Percentiles rank a stretch among this genome's conserved stretches.
Conservation (phyloP, 2,888 invertebrate species). For the Nudaria mundana region DNA sequence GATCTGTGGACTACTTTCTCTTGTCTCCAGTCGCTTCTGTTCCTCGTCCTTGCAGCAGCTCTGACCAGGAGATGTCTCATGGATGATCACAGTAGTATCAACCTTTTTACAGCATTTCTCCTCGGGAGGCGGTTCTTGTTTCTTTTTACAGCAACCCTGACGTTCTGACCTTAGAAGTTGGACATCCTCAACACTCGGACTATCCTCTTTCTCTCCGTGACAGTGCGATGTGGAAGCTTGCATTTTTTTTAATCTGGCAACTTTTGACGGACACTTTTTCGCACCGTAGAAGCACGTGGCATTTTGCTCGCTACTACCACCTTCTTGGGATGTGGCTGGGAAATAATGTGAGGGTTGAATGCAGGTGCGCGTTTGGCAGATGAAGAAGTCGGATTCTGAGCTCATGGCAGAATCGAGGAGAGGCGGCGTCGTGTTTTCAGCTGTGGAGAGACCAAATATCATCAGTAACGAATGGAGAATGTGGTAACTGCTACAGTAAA, state of each 20-base stretch:
- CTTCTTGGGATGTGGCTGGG: slow-evolving; percentile 51
- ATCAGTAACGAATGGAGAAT: no score
- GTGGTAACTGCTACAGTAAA: no score
- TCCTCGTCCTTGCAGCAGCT: slow-evolving; percentile 35
- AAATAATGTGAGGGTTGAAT: slow-evolving; percentile 73
- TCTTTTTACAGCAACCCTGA: slow-evolving; percentile 59
- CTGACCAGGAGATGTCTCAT: slow-evolving; percentile 23
- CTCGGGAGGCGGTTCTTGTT: slow-evolving; percentile 49
- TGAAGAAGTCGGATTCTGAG: slow-evolving; percentile 64
- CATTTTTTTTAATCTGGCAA: slow-evolving; percentile 53
- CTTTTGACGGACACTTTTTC: slow-evolving; percentile 63
- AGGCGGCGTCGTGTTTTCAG: slow-evolving; percentile 69
- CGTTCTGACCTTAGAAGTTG: slow-evolving; percentile 55
- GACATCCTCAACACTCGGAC: slow-evolving; percentile 61
- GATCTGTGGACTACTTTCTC: slow-evolving; percentile 65
- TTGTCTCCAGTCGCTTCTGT: slow-evolving; percentile 26
- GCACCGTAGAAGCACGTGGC: slow-evolving; percentile 66
- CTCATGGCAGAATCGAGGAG: slow-evolving; percentile 54
- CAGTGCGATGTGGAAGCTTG: slow-evolving; percentile 34
- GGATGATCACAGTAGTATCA: slow-evolving; percentile 30
- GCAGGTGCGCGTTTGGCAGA: slow-evolving; percentile 69
- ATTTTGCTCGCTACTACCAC: slow-evolving; percentile 34
- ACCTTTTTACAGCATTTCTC: slow-evolving; percentile 40
- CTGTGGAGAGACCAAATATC: slow-evolving; percentile 33
- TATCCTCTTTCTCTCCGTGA: slow-evolving; percentile 59